Base-by-base conservation (phyloP, 2,797 vertebrate genomes). In the Etheostoma nigrum region DNA sequence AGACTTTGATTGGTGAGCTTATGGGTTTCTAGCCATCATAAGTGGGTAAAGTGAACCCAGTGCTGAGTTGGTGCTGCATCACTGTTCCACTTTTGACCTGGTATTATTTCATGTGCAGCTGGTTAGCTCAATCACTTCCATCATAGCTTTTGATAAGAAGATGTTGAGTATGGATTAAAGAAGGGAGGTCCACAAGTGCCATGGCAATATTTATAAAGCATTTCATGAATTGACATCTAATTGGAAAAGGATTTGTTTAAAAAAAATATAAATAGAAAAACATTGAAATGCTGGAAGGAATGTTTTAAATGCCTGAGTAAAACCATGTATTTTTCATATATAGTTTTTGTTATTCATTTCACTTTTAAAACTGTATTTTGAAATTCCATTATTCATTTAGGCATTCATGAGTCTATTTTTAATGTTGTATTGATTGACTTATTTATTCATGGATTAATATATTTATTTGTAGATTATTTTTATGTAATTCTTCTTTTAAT, bases 231-330 rank as follows among this genome's bases (percentile, higher is more conserved):
- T 60, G 10, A 21, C 30, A n/a, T 44, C 5, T 14, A 25, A 27
- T 45, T 52, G 18, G 25, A 16, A 16, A 49, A n/a, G 48, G 48
- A 9, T 19, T n/a, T 12, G 33, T 59, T 21, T 11, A 18, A 27
- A 25, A 23, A 21, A 44, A 61, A n/a, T n/a, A n/a, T n/a, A n/a
- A n/a, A n/a, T n/a, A 27, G 4, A 1, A 1, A 15, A 52, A 21
- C 49, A 18, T 55, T 13, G 8, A 40, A 33, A 52, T 45, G 52
- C 36, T 33, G 19, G 33, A 57, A 3, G 15, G 16, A 33, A 13
- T n/a, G 0, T 64, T 64, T 64, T 8, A 65, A 65, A 65, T 30
- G 44, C 16, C 44, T 48, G 12, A 64, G 51, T 33, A 33, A 49
- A 52, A 66, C 4, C 47, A 30, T 36, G 27, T 36, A 51, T 36